Evolutionary conservation across 2,797 vertebrate genomes (phyloP).

Genomic region (Myotis myotis): DNA sequence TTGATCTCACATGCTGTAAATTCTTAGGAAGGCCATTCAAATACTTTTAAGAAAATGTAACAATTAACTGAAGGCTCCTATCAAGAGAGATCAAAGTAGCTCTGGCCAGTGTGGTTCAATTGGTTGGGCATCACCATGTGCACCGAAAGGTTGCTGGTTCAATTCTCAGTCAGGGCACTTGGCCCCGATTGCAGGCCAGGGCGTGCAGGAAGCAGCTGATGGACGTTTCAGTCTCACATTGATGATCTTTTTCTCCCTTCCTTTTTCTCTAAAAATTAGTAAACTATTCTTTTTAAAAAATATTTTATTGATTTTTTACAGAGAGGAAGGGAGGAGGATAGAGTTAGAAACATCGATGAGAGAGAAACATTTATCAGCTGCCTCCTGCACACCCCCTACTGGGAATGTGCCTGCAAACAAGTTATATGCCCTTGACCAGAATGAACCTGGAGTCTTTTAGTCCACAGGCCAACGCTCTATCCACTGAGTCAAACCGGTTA

Average conservation of each 20-base stretch:
- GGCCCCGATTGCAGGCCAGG: neutral
- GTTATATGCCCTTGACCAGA: too few relatives aligned
- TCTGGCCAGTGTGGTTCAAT: neutral
- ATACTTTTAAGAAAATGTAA: neutral
- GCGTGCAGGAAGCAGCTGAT: neutral
- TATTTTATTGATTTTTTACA: too few relatives aligned
- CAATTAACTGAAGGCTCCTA: neutral
- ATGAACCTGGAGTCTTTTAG: too few relatives aligned
- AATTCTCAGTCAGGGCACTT: neutral
- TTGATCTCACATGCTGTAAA: neutral
- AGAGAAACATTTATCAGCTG: too few relatives aligned
- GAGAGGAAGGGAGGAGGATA: too few relatives aligned
- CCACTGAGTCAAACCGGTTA: too few relatives aligned
- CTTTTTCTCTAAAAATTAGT: neutral
- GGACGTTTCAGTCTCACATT: neutral
- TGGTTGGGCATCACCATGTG: neutral
- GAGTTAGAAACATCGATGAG: too few relatives aligned
- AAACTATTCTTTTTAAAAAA: neutral
- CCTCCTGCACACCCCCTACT: too few relatives aligned
- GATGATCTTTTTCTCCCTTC: neutral
- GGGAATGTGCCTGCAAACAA: too few relatives aligned
- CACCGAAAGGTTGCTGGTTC: neutral
- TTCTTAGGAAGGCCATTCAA: conserved; percentile 6
- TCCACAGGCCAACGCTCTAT: too few relatives aligned
- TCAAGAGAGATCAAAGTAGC: neutral